Conservation (phyloP, 2,797 vertebrate species). For the Crocidura indochinensis region DNA sequence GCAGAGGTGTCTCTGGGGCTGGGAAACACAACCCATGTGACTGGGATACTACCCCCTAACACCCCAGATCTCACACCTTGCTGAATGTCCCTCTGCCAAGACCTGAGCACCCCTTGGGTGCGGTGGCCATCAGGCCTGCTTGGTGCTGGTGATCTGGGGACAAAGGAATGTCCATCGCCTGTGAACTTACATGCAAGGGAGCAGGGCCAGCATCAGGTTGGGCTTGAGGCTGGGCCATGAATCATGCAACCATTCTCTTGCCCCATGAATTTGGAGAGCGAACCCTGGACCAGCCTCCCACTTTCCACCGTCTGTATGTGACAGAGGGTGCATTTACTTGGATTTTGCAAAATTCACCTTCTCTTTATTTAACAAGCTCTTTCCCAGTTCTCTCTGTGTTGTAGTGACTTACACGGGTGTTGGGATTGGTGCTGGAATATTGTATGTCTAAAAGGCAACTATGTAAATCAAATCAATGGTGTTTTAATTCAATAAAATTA, state of each 20-base stretch:
- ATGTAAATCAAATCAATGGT: too few species aligned
- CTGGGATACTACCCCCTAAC: too few species aligned
- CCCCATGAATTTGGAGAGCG: neutral
- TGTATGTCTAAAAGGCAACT: too few species aligned
- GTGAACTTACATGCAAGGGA: slow-evolving; percentile 75
- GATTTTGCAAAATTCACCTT: neutral
- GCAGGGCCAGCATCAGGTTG: slow-evolving; percentile 63
- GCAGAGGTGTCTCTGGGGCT: too few species aligned
- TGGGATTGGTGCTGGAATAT: too few species aligned
- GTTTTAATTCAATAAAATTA: too few species aligned
- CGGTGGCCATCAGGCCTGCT: neutral
- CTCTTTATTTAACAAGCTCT: neutral
- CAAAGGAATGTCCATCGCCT: slow-evolving; percentile 68
- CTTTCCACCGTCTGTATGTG: neutral
- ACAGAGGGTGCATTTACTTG: neutral
- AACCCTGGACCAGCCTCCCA: neutral
- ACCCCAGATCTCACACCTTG: neutral
- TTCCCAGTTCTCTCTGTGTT: too few species aligned
- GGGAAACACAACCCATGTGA: neutral
- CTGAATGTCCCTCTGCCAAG: neutral
- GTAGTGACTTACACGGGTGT: too few species aligned
- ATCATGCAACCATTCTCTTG: slow-evolving; percentile 5
- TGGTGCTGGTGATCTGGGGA: slow-evolving; percentile 73
- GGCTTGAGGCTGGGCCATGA: slow-evolving; percentile 8
- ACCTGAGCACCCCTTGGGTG: neutral